Base-by-base conservation (phyloP, 2,888 invertebrate species). In the Pterostichus madidus region DNA sequence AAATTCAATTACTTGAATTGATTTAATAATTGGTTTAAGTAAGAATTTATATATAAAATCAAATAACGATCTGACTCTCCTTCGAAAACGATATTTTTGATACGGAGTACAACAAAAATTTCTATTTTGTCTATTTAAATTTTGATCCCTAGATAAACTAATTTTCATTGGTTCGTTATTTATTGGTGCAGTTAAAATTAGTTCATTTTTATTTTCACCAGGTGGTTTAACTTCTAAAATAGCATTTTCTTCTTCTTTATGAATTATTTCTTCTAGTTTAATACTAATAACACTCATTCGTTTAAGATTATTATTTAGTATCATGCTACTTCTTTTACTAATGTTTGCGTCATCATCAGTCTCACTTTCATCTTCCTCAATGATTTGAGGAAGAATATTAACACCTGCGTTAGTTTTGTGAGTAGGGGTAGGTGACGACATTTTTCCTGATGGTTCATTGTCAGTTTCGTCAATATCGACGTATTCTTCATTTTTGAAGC, bases 311-410 rank as follows among this genome's bases (percentile, higher is more conserved):
- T 88, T 86, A 85, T 90, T 91, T 84, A 91, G 88, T 35, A 83
- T 17, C 15, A 77, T 17, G 52, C 68, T 68, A 80, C 89, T 89
- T 86, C 89, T 89, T 84, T 89, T 90, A 85, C 88, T 89, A 83
- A 86, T 89, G 8, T 59, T 52, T 2, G 75, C 83, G 11, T 83
- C 80, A n/a, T 85, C 84, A 52, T 86, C 84, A 8, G 85, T 85
- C 8, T 89, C 89, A 49, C 82, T 80, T 86, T 91, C 91, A 81
- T 90, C 91, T 86, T 91, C 92, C 87, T 92, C 92, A 3, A 91
- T 91, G 87, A 92, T 92, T 87, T 91, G 91, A 31, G 92, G 92
- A 81, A 92, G 87, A 86, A 92, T 91, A 86, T 92, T 91, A 59
- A 92, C 91, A 3, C 92, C 92, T 85, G 91, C 91, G 56, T 91